Evolutionary conservation across 2,888 invertebrate species (phyloP).

Genomic region (Entomobrya multifasciata): DNA sequence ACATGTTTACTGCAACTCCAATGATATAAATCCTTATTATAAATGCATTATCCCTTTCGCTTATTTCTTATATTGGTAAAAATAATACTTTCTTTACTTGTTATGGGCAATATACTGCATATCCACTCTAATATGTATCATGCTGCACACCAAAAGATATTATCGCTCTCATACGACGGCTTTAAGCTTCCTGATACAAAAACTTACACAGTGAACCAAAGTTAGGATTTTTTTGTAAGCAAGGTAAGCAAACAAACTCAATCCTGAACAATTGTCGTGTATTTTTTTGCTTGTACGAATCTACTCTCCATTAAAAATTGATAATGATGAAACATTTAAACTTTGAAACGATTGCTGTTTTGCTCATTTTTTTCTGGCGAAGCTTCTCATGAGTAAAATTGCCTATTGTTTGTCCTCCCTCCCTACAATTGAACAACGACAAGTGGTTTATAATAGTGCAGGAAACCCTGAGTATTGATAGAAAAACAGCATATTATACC

Average conservation of each 20-base stretch:
- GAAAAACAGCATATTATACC: slow-evolving; percentile 7
- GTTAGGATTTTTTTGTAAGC: neutral
- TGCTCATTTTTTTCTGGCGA: slow-evolving; percentile 13
- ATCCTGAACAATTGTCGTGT: neutral
- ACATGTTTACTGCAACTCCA: slow-evolving; percentile 67
- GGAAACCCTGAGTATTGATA: neutral
- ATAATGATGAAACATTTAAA: slow-evolving; percentile 26
- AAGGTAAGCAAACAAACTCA: neutral
- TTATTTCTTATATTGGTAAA: slow-evolving; percentile 1
- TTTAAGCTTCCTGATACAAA: slow-evolving; percentile 24
- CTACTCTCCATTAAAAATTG: slow-evolving; percentile 7
- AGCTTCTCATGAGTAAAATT: slow-evolving; percentile 38
- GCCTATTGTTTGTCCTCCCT: slow-evolving; percentile 58
- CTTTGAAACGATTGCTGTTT: slow-evolving; percentile 33
- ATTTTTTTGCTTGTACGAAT: neutral
- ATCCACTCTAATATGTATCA: slow-evolving; percentile 3
- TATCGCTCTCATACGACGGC: neutral
- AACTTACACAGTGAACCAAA: neutral
- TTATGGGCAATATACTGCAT: no score
- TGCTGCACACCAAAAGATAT: slow-evolving; percentile 3
- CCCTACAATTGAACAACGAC: slow-evolving; percentile 11
- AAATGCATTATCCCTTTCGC: slow-evolving; percentile 63
- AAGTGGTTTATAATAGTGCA: neutral
- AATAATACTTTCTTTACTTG: slow-evolving; percentile 3
- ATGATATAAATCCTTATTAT: slow-evolving; percentile 68